A percentile compares a stretch with the other conserved stretches of the same genome.
Conservation (phyloP, 2,113 vertebrate genomes). For the Pseudopodoces humilis region DNA sequence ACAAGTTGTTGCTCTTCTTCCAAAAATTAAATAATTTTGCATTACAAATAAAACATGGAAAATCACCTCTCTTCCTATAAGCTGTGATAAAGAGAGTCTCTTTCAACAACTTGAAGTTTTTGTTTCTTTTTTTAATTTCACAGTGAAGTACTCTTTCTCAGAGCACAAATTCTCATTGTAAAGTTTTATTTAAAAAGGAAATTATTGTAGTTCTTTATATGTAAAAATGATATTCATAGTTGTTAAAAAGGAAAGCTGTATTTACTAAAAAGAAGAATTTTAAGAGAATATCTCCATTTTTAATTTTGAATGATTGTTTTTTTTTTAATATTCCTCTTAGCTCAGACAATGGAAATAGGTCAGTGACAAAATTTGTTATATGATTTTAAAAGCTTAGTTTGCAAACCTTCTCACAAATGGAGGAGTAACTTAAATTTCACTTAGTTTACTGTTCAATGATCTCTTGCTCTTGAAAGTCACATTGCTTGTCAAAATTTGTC, state of each 20-base stretch:
- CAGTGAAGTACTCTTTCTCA: not conserved
- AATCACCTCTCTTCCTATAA: not conserved
- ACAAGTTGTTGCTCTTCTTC: not conserved
- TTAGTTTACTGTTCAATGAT: not conserved
- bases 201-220: not conserved
- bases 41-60: not conserved
- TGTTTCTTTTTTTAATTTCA: not conserved
- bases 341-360: not conserved
- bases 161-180: not conserved
- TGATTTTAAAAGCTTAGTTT: not conserved
- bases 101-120: not conserved
- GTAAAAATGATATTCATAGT: not conserved
- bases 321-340: not conserved
- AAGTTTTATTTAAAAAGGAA: not conserved
- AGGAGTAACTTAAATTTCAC: not conserved
- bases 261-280: not conserved
- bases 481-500: not conserved
- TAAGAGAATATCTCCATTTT: not conserved
- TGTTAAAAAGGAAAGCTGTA: not conserved
- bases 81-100: not conserved
- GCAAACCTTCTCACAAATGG: not conserved
- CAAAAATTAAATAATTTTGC: not conserved
- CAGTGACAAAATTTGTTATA: not conserved
- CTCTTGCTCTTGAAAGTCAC: not conserved
- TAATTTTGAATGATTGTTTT: not conserved